Base-by-base conservation (phyloP, 1,140 invertebrate species). In the Cecropterus lyciades region DNA sequence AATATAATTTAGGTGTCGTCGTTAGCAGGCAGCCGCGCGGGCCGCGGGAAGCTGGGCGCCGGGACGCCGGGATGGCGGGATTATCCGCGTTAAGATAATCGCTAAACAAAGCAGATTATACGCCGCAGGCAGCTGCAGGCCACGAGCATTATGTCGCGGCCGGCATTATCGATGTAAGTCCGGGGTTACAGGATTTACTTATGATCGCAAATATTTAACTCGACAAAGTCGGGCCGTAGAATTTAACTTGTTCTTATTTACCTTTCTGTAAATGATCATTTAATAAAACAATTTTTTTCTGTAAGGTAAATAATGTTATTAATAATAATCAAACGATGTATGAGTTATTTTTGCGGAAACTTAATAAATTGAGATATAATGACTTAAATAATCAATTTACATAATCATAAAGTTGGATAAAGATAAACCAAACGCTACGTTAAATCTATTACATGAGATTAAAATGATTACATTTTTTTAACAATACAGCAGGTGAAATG, bases 91-190 rank as follows among this genome's bases (percentile, higher is more conserved):
- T 59, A 59, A 59, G 56, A 59, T 59, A 59, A 59, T 59, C 56
- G 56, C 56, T 59, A 59, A 59, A 59, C 56, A 59, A 59, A 59
- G 56, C 56, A 59, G 56, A 59, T 59, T 59, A 59, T 30, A 59
- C 56, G 56, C 56, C 42, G 56, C 56, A 17, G 46, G 13, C 40
- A 55, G 52, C 56, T 59, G 56, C 56, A 59, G 14, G 56, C 55
- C 40, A 14, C 40, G 56, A 11, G 20, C 56, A 46, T 46, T 30
- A 59, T 46, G 17, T 59, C 56, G 56, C 56, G 56, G 43, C 42
- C 56, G 56, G 43, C 14, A 33, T 59, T 59, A 46, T 59, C 43
- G 20, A 59, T 59, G 43, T 59, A 46, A 59, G 42, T 59, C 20
- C 16, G 56, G 42, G 9, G 4, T 46, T 46, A 59, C 9, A 17